Evolutionary conservation across 2,113 vertebrate genomes (phyloP).

Genomic region (Scytalopus superciliaris): DNA sequence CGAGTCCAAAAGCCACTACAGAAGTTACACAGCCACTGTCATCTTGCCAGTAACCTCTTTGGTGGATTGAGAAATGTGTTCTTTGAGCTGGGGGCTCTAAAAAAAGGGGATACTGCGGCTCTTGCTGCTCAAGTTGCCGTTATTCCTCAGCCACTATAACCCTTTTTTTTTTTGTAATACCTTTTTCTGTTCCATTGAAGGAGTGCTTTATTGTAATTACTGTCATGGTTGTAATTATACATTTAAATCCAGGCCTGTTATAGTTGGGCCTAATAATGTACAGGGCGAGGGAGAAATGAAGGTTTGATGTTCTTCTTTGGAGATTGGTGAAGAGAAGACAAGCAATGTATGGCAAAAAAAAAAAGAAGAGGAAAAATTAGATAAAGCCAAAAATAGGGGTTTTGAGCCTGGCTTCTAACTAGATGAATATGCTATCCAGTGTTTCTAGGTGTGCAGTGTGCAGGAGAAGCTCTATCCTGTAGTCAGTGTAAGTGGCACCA

Average conservation of each 20-base stretch:
- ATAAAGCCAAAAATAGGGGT: slow-evolving; percentile 15
- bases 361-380: background rate
- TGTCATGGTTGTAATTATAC: slow-evolving; percentile 30
- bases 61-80: slow-evolving; percentile 38
- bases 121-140: background rate
- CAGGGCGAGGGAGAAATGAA: background rate
- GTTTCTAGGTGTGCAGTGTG: background rate
- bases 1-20: slow-evolving; percentile 23
- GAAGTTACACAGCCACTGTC: slow-evolving; percentile 48
- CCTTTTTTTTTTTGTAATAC: background rate
- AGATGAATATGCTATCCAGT: background rate
- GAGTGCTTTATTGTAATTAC: slow-evolving; percentile 54
- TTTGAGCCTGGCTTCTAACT: slow-evolving; percentile 20
- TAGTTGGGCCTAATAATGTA: background rate
- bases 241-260: slow-evolving; percentile 27
- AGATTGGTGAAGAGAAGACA: background rate
- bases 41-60: slow-evolving; percentile 59
- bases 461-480: background rate
- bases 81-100: background rate
- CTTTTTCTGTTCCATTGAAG: slow-evolving; percentile 21
- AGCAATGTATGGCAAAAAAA: background rate
- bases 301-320: slow-evolving; percentile 12
- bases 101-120: background rate
- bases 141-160: background rate
- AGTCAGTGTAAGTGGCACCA: accelerated